These are phyloP conservation scores for Macroglossus sobrinus DNA, from an alignment of 2,113 vertebrate genomes.

Conservation along the genomic window DNA sequence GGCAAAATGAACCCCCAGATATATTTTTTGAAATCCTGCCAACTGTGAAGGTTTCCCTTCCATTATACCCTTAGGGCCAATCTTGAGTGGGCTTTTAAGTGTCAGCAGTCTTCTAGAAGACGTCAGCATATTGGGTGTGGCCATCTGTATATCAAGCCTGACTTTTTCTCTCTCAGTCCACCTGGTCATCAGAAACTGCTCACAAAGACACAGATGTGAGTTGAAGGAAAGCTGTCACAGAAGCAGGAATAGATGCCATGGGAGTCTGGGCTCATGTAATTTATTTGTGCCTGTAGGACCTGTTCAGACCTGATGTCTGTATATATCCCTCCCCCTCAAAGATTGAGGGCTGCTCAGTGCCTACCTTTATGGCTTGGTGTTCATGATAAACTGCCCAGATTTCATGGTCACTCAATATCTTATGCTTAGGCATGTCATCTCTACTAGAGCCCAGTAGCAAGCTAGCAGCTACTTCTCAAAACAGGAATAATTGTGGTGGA, in stretches of 20 bases:
- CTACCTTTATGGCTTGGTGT: neutral
- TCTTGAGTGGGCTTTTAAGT: neutral
- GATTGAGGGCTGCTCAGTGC: neutral
- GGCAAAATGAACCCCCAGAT: neutral
- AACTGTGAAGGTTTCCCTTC: neutral
- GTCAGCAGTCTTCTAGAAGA: neutral
- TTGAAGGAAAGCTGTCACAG: neutral
- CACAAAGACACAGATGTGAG: neutral
- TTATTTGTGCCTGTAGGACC: neutral
- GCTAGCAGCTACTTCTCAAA: neutral
- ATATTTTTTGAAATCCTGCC: neutral
- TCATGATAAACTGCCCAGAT: neutral
- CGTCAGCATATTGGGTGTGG: neutral
- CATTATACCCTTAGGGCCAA: neutral
- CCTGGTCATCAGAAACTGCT: neutral
- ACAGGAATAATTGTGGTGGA: neutral
- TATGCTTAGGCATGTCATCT: neutral
- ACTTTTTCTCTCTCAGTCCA: neutral
- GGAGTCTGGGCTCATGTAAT: neutral
- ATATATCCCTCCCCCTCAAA: neutral
- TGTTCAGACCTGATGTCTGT: neutral
- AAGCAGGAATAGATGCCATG: neutral
- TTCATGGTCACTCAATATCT: neutral
- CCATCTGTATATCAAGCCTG: neutral
- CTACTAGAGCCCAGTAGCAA: neutral